A percentile compares a stretch with the other conserved stretches of the same genome.
These are phyloP conservation scores for Sussaba pulchella DNA, from an alignment of 2,888 invertebrate genomes.

Conservation along the genomic window DNA sequence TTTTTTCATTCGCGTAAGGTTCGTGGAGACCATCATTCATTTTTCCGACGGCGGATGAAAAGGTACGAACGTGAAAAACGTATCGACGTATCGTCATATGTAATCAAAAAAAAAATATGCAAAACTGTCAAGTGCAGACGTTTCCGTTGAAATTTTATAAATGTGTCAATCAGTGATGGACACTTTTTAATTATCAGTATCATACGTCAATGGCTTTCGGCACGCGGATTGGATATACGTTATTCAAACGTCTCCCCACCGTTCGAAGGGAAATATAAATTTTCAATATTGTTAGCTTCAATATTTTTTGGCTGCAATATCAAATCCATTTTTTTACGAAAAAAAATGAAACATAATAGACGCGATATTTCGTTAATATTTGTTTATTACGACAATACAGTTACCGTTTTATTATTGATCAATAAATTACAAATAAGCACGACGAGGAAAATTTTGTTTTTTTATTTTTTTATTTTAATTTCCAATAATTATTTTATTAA, in stretches of 20 bases:
- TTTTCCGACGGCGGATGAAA: slow-evolving; percentile 21
- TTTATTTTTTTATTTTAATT: too few relatives aligned
- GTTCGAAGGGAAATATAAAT: background rate
- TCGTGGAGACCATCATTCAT: slow-evolving; percentile 52
- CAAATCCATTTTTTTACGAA: background rate
- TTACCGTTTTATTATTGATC: too few relatives aligned
- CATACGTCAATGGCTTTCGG: slow-evolving; percentile 16
- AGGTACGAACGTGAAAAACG: slow-evolving; percentile 10
- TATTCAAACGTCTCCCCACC: background rate
- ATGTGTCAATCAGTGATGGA: slow-evolving; percentile 53
- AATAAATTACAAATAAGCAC: too few relatives aligned
- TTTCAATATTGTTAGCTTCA: background rate
- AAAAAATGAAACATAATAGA: background rate
- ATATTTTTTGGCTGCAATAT: background rate
- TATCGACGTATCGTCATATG: slow-evolving; percentile 34
- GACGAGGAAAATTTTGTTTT: too few relatives aligned
- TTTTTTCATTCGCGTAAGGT: background rate
- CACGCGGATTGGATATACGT: too few relatives aligned
- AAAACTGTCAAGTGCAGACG: slow-evolving; percentile 33
- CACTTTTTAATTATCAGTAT: slow-evolving; percentile 51
- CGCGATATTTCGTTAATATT: too few relatives aligned
- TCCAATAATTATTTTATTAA: too few relatives aligned
- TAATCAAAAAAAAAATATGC: slow-evolving; percentile 37
- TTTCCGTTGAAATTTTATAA: slow-evolving; percentile 43
- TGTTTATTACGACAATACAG: too few relatives aligned